A percentile compares a stretch with the other conserved stretches of the same genome.
These are phyloP conservation scores for Podarcis lilfordi DNA, from an alignment of 2,797 vertebrate genomes.

Conservation along the genomic window DNA sequence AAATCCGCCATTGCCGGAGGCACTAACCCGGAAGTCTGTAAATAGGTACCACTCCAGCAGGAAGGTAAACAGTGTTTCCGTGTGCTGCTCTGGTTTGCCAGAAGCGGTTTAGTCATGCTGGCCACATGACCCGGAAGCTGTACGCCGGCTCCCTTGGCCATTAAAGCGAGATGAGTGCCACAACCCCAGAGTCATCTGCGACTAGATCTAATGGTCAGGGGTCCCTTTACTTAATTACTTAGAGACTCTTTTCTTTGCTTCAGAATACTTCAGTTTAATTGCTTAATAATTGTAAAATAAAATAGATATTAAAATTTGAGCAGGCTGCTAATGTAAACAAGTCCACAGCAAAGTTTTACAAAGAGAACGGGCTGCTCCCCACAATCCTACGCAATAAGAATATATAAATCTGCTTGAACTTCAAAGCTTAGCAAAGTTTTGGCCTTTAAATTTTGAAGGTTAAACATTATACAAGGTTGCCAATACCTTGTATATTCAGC, in stretches of 20 bases:
- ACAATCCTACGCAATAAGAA: not conserved
- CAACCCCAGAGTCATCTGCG: too few species aligned
- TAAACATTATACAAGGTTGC: slow-evolving; percentile 31
- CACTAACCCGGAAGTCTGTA: too few species aligned
- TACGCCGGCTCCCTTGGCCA: too few species aligned
- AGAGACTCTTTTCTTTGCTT: not conserved
- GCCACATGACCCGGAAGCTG: too few species aligned
- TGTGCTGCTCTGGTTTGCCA: too few species aligned
- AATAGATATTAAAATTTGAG: not conserved
- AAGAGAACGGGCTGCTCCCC: not conserved
- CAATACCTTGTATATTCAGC: not conserved
- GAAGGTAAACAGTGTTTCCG: too few species aligned
- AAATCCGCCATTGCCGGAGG: too few species aligned
- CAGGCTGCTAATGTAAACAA: not conserved
- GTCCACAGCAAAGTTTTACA: not conserved
- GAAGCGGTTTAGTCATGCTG: too few species aligned
- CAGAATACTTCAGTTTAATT: not conserved
- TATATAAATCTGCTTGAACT: slow-evolving; percentile 15
- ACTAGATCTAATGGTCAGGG: too few species aligned
- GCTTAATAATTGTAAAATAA: not conserved
- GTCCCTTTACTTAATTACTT: not conserved
- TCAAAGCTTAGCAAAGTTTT: slow-evolving; percentile 37
- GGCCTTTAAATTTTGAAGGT: slow-evolving; percentile 13
- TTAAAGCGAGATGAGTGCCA: too few species aligned
- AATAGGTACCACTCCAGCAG: too few species aligned